Base-by-base conservation (phyloP, 2,888 invertebrate species). In the Laothoe populi region DNA sequence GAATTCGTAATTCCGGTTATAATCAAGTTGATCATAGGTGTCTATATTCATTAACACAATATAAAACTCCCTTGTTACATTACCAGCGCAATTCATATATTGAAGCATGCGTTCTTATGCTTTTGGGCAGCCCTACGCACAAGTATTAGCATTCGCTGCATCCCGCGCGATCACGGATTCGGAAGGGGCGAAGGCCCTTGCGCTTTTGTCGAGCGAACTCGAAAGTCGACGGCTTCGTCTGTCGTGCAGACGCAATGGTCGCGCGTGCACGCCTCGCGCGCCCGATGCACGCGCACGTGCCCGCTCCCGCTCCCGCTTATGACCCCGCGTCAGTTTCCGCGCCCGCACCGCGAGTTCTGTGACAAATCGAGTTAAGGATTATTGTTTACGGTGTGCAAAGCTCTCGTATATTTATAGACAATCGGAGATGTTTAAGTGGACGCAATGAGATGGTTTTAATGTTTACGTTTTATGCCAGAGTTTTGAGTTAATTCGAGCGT, bases 161-260 rank as follows among this genome's bases (percentile, higher is more conserved):
- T 92, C 90, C 86, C 87, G 82, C 83, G 84, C 87, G 90, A 86
- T 87, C 89, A 90, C 83, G 83, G 86, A 83, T 86, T 88, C 89
- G 87, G 90, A 90, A 90, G 90, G 91, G 92, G 87, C 87, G 85
- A 86, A 86, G 87, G 88, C 88, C 88, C 90, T 86, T 79, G 81
- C 79, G 86, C 81, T 86, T 86, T 86, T 82, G 82, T 77, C 79
- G 74, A 60, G 35, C 61, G 49, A 61, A 45, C 42, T 35, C 35
- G 46, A 44, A 35, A 35, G 44, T 59, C 40, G 75, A 72, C 73
- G 76, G 81, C 82, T 82, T 82, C 81, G 86, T 88, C 89, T 91
- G 88, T 90, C 85, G 90, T 82, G 83, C 73, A 81, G 82, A 81
- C 83, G 91, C 86, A 75, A 88, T 87, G 89, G 82, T 78, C 81